Evolutionary conservation across 2,888 invertebrate species (phyloP).

Genomic region (Hofmannophila pseudospretella): DNA sequence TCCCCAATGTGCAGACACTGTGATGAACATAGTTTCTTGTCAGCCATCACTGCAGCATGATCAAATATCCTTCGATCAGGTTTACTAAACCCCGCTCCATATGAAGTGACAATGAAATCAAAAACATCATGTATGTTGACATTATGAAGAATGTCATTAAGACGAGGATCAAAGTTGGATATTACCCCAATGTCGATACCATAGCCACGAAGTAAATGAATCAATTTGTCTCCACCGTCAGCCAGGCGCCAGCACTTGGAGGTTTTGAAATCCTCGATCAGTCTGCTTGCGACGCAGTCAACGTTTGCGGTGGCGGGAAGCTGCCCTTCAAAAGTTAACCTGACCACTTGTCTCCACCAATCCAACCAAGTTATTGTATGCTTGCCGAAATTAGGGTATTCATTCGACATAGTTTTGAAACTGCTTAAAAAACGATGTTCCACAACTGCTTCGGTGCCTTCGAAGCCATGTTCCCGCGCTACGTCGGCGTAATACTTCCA

Average conservation of each 20-base stretch:
- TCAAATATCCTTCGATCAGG: constrained; percentile 86
- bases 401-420: constrained; percentile 80
- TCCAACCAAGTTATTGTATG: constrained; percentile 83
- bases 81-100: constrained; percentile 84
- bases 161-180: constrained; percentile 92
- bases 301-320: constrained; percentile 40
- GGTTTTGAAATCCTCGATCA: constrained; percentile 85
- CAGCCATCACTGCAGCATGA: constrained; percentile 73
- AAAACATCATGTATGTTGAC: constrained; percentile 84
- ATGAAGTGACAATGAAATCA: constrained; percentile 89
- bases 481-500: constrained; percentile 86
- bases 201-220: constrained; percentile 75
- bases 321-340: constrained; percentile 79
- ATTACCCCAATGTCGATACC: constrained; percentile 83
- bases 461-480: constrained; percentile 83
- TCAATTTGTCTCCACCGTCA: constrained; percentile 81
- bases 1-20: constrained; percentile 92
- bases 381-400: constrained; percentile 90
- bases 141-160: constrained; percentile 82
- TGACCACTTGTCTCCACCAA: constrained; percentile 89
- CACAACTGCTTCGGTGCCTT: constrained; percentile 69
- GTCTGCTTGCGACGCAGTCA: constrained; percentile 68
- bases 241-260: constrained; percentile 84
- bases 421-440: constrained; percentile 81
- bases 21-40: constrained; percentile 59